These are phyloP conservation scores for Spisula subtruncata DNA, from an alignment of 2,888 invertebrate species.

Conservation along the genomic window DNA sequence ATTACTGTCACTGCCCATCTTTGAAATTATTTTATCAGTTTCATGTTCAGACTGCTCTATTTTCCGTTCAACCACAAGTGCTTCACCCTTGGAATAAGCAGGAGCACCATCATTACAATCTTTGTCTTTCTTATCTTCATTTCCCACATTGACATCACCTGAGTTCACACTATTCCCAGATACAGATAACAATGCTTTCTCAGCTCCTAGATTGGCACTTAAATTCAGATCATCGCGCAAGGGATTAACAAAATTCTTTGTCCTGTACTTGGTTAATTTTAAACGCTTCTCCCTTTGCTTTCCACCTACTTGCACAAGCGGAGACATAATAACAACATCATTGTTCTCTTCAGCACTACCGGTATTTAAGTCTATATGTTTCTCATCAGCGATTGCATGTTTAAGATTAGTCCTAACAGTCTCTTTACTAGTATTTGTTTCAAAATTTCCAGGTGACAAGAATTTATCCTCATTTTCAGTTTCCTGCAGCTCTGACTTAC, in stretches of 20 bases:
- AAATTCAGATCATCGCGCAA: background rate
- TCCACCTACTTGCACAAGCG: background rate
- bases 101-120: background rate
- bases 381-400: background rate
- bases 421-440: background rate
- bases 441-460: background rate
- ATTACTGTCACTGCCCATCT: background rate
- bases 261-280: conserved; percentile 46
- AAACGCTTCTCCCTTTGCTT: conserved; percentile 14
- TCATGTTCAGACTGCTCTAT: background rate
- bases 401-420: background rate
- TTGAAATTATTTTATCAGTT: background rate
- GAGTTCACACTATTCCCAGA: background rate
- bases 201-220: background rate
- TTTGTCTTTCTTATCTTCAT: background rate
- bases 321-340: conserved; percentile 9
- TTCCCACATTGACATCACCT: too few species aligned
- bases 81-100: conserved; percentile 6
- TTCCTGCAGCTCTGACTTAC: background rate
- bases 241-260: conserved; percentile 44
- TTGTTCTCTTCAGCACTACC: background rate
- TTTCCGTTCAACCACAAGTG: conserved; percentile 44
- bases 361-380: background rate
- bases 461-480: background rate
- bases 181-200: background rate